These are phyloP conservation scores for Arrhopalites spinosus DNA, from an alignment of 2,888 invertebrate species.

Conservation along the genomic window DNA sequence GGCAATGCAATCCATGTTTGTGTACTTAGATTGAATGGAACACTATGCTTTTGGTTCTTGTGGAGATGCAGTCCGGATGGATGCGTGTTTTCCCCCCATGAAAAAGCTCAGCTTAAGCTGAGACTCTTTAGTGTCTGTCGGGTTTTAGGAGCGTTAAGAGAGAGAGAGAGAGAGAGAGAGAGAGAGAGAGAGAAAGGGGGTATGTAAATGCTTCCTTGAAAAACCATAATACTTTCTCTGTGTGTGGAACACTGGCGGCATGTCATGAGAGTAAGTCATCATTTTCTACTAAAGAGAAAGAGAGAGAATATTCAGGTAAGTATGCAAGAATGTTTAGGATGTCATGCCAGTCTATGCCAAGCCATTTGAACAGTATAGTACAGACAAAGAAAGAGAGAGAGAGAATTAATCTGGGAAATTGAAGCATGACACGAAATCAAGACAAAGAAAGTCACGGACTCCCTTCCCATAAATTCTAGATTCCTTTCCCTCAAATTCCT, in stretches of 20 bases:
- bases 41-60: too few relatives aligned
- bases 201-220: slow-evolving; percentile 9
- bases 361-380: slow-evolving; percentile 6
- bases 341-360: slow-evolving; percentile 5
- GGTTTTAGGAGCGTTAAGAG: not conserved
- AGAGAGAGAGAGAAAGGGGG: not conserved
- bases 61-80: slow-evolving; percentile 21
- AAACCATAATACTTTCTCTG: not conserved
- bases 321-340: slow-evolving; percentile 21
- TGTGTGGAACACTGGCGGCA: not conserved
- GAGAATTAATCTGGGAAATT: slow-evolving; percentile 50
- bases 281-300: not conserved
- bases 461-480: not conserved
- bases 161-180: not conserved
- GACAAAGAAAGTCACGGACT: slow-evolving; percentile 27
- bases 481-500: not conserved
- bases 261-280: slow-evolving; percentile 25
- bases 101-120: slow-evolving; percentile 28
- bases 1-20: not conserved
- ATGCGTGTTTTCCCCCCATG: slow-evolving; percentile 25
- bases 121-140: slow-evolving; percentile 31
- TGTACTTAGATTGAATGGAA: not conserved
- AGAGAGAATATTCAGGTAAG: slow-evolving; percentile 12
- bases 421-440: slow-evolving; percentile 50
- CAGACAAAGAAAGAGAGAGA: slow-evolving; percentile 29